These are phyloP conservation scores for Platyscapa corneri DNA, from an alignment of 1,140 invertebrate genomes.

Conservation along the genomic window DNA sequence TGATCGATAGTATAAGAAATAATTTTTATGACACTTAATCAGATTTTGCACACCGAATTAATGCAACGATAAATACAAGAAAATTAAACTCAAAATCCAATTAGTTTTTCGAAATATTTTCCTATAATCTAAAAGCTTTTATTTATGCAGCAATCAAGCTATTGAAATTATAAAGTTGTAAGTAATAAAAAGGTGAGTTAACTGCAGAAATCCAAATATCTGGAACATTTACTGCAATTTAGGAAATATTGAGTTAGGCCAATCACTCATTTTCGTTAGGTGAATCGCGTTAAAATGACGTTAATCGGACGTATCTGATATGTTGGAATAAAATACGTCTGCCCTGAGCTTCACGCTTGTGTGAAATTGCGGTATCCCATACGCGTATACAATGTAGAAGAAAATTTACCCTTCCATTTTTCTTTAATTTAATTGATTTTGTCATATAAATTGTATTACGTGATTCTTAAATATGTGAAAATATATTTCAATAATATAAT, in stretches of 20 bases:
- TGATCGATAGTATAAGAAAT: too few relatives aligned
- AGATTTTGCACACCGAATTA: too few relatives aligned
- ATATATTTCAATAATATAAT: too few relatives aligned
- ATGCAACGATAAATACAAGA: too few relatives aligned
- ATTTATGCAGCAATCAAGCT: too few relatives aligned
- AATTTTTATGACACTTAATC: too few relatives aligned
- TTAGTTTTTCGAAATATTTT: too few relatives aligned
- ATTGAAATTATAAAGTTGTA: too few relatives aligned
- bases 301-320: constrained; percentile 38
- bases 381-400: not conserved
- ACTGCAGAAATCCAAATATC: not conserved
- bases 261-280: constrained; percentile 33
- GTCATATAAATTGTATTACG: not conserved
- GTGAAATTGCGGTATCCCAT: not conserved
- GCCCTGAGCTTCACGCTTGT: constrained; percentile 30
- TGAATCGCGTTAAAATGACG: constrained; percentile 43
- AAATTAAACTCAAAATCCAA: too few relatives aligned
- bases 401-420: not conserved
- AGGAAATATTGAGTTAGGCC: constrained; percentile 48
- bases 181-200: not conserved
- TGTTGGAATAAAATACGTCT: constrained; percentile 49
- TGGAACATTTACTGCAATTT: not conserved
- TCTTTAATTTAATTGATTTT: not conserved
- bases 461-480: too few relatives aligned
- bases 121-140: too few relatives aligned